Evolutionary conservation across 2,888 invertebrate genomes (phyloP).

Genomic region (Molorchus minor): DNA sequence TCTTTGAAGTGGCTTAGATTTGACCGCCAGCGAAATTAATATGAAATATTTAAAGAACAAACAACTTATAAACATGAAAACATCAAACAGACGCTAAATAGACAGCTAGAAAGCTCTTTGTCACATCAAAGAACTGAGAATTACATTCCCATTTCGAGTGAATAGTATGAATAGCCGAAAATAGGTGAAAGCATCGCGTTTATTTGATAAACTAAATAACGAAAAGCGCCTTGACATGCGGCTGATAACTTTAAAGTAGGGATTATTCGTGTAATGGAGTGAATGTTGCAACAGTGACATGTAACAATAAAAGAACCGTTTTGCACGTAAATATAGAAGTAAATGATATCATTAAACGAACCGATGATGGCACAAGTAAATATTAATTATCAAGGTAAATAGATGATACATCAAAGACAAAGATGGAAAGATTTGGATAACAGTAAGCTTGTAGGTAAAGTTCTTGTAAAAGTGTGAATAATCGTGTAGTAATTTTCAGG

Average conservation of each 20-base stretch:
- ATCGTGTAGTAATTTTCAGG: no score
- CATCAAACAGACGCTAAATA: not conserved
- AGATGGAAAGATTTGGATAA: no score
- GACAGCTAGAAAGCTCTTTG: not conserved
- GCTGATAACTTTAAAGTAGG: not conserved
- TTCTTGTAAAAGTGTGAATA: no score
- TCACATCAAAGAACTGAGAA: not conserved
- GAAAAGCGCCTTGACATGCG: not conserved
- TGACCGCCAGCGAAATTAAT: no score
- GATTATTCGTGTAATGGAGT: not conserved
- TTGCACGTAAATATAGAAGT: not conserved
- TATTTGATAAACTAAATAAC: not conserved
- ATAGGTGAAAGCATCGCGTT: not conserved
- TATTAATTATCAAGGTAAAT: no score
- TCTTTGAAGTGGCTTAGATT: no score
- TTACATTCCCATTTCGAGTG: not conserved
- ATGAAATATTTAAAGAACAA: no score
- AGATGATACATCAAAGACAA: no score
- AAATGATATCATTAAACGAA: not conserved
- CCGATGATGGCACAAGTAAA: no score
- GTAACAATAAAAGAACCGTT: not conserved
- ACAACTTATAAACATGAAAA: no score
- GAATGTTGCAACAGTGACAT: not conserved
- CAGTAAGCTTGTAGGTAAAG: no score
- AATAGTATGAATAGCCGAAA: not conserved